These are phyloP conservation scores for Lasaia peninsularis DNA, from an alignment of 1,140 invertebrate species.

Conservation along the genomic window DNA sequence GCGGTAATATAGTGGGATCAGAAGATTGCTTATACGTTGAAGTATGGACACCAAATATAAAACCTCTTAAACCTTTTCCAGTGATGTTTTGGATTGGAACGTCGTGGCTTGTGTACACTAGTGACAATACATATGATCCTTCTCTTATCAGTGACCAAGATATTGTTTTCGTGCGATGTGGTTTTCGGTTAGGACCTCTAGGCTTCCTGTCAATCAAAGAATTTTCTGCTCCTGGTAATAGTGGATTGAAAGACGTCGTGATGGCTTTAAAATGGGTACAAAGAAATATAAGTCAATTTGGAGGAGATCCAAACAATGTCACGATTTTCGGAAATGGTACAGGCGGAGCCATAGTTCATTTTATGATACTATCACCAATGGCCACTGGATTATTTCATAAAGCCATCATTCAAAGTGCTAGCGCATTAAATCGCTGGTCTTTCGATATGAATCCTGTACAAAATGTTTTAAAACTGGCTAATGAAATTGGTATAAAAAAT, in stretches of 20 bases:
- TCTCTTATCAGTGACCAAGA: conserved; percentile 42
- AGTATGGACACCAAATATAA: no score
- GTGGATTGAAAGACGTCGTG: no score
- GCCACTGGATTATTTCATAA: conserved; percentile 70
- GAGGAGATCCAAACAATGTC: no score
- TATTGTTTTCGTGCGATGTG: conserved; percentile 55
- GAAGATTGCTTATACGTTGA: no score
- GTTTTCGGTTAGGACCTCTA: conserved; percentile 55
- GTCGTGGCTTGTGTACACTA: conserved; percentile 36
- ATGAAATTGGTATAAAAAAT: conserved; percentile 44
- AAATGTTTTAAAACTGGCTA: conserved; percentile 43
- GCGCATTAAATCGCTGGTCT: no score
- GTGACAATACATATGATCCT: conserved; percentile 43
- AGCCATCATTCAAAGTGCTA: no score
- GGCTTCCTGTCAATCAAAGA: conserved; percentile 67
- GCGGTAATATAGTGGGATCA: no score
- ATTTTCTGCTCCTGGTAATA: conserved; percentile 77
- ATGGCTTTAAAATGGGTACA: no score
- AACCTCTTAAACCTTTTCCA: no score
- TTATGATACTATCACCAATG: conserved; percentile 75
- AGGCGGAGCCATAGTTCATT: conserved; percentile 76
- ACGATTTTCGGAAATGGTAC: conserved; percentile 80
- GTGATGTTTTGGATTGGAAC: no score
- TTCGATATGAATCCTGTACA: conserved; percentile 47
- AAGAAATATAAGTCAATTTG: no score